Conservation (phyloP, 2,797 vertebrate genomes). For the Malurus splendens region DNA sequence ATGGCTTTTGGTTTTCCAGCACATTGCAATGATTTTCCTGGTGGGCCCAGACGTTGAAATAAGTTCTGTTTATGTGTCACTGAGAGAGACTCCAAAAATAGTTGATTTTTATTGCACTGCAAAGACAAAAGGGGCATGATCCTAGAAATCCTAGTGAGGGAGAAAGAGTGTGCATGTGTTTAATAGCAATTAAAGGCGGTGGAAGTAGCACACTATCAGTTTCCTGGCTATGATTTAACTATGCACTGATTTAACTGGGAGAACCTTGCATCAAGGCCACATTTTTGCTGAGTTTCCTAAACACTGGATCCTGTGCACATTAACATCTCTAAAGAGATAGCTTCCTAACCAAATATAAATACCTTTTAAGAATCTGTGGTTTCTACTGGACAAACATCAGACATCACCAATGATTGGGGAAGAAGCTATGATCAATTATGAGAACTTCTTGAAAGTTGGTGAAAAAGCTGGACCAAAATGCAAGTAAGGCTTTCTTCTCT, state of each 20-base stretch:
- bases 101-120: not conserved
- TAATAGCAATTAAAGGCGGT: not conserved
- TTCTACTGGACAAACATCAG: slow-evolving; percentile 96
- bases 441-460: slow-evolving; percentile 89
- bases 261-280: not conserved
- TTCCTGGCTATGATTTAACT: not conserved
- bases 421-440: slow-evolving; percentile 97
- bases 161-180: not conserved
- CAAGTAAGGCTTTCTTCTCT: slow-evolving; percentile 77
- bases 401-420: slow-evolving; percentile 89
- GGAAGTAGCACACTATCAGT: accelerated
- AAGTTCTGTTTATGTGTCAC: not conserved
- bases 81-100: not conserved
- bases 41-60: not conserved
- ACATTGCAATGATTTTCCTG: not conserved
- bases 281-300: not conserved
- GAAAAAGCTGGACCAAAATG: slow-evolving; percentile 92
- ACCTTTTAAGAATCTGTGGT: slow-evolving; percentile 89
- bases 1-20: not conserved
- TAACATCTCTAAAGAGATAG: not conserved
- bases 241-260: not conserved
- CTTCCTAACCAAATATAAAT: not conserved
- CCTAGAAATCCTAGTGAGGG: not conserved
- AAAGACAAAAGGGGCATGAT: not conserved
- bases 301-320: not conserved